Evolutionary conservation across 2,888 invertebrate species (phyloP).

Genomic region (Papilio protenor): DNA sequence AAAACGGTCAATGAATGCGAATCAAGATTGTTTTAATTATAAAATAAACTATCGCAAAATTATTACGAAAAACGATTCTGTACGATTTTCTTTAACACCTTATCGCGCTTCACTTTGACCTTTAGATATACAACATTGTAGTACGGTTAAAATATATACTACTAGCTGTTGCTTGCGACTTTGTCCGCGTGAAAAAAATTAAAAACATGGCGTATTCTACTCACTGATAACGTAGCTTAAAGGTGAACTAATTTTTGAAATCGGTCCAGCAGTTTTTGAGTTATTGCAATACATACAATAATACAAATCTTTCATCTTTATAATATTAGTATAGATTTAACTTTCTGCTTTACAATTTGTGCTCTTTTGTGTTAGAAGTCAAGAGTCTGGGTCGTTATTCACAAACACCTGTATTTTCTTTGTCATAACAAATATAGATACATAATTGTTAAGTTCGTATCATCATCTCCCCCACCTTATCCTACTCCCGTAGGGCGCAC

Average conservation of each 20-base stretch:
- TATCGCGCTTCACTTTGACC: constrained; percentile 31
- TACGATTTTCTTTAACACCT: constrained; percentile 14
- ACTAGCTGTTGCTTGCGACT: neutral
- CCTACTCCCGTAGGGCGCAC: too few relatives aligned
- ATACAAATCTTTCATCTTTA: too few relatives aligned
- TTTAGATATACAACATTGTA: constrained; percentile 30
- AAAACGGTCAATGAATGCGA: neutral
- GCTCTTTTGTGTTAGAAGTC: too few relatives aligned
- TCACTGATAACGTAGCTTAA: too few relatives aligned
- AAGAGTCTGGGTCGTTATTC: neutral
- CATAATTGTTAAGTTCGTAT: too few relatives aligned
- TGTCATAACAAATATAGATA: neutral
- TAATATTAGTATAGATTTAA: neutral
- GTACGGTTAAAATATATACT: neutral
- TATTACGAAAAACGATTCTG: constrained; percentile 24
- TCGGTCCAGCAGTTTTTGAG: too few relatives aligned
- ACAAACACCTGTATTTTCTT: neutral
- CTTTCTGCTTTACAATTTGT: neutral
- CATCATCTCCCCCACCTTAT: too few relatives aligned
- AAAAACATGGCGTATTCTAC: too few relatives aligned
- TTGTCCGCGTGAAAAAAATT: too few relatives aligned
- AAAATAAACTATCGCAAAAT: constrained; percentile 18
- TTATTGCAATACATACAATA: too few relatives aligned
- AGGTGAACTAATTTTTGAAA: too few relatives aligned
- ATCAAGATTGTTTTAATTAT: neutral